Evolutionary conservation across 2,113 vertebrate species (phyloP).

Genomic region (Pao palembangensis): DNA sequence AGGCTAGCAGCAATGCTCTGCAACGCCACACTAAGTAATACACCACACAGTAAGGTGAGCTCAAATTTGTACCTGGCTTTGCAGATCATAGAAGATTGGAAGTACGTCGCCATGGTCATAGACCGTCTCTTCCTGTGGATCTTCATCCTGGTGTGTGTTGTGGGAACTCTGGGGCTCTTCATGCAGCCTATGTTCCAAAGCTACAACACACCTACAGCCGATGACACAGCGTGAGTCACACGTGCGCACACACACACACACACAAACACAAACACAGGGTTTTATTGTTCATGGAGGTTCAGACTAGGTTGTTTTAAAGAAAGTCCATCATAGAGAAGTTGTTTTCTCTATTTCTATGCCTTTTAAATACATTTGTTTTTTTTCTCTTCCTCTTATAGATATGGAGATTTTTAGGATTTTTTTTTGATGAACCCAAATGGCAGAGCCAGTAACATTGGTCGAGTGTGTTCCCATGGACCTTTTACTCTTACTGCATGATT

Average conservation of each 20-base stretch:
- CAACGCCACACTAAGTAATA: too few species aligned
- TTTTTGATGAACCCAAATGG: neutral
- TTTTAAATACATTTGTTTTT: neutral
- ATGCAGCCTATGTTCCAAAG: slow-evolving; percentile 81
- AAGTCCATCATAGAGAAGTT: too few species aligned
- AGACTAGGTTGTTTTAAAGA: too few species aligned
- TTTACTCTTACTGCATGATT: slow-evolving; percentile 4
- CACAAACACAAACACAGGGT: too few species aligned
- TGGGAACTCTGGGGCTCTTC: slow-evolving; percentile 79
- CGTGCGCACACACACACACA: neutral
- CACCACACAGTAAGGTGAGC: too few species aligned
- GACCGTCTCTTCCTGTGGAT: slow-evolving; percentile 81
- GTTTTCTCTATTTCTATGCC: neutral
- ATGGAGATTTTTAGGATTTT: slow-evolving; percentile 60
- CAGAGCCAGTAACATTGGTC: neutral
- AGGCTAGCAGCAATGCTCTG: too few species aligned
- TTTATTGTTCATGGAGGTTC: too few species aligned
- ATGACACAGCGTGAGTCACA: slow-evolving; percentile 61
- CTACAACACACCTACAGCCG: slow-evolving; percentile 69
- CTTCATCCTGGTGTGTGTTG: slow-evolving; percentile 79
- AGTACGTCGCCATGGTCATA: slow-evolving; percentile 82
- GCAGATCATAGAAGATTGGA: slow-evolving; percentile 82
- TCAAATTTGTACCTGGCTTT: slow-evolving; percentile 1
- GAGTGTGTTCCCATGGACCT: neutral
- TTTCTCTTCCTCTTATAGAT: slow-evolving; percentile 42